Conservation (phyloP, 2,113 vertebrate species). For the Lepidothrix coronata region DNA sequence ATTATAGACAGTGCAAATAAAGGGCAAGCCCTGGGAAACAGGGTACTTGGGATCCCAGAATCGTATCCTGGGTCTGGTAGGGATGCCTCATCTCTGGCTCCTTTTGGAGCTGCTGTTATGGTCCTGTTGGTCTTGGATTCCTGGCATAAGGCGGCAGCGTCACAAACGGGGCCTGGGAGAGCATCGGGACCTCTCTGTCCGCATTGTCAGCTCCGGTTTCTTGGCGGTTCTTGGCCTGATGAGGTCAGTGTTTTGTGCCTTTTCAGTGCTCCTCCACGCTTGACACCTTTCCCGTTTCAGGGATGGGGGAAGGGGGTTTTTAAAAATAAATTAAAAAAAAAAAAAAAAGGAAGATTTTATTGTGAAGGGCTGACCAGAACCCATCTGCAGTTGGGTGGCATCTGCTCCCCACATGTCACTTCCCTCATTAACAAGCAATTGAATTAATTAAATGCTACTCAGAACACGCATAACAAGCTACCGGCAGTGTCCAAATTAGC, state of each 20-base stretch:
- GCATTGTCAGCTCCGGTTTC: slow-evolving; percentile 32
- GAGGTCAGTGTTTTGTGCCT: slow-evolving; percentile 77
- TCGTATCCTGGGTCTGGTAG: not conserved
- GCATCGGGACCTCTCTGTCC: not conserved
- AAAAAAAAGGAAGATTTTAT: slow-evolving; percentile 47
- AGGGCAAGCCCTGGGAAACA: slow-evolving; percentile 22
- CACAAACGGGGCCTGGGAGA: slow-evolving; percentile 49
- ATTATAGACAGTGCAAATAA: not conserved
- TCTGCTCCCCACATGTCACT: slow-evolving; percentile 90
- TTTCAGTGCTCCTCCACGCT: slow-evolving; percentile 65
- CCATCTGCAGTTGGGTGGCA: slow-evolving; percentile 86
- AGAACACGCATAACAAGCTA: slow-evolving; percentile 89
- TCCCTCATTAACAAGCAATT: slow-evolving; percentile 91
- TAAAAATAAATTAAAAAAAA: not conserved
- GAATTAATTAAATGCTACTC: slow-evolving; percentile 92
- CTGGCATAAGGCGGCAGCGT: slow-evolving; percentile 34
- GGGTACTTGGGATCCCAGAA: not conserved
- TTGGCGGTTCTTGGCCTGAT: slow-evolving; percentile 67
- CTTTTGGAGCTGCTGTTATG: slow-evolving; percentile 42
- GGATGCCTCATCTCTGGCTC: slow-evolving; percentile 9
- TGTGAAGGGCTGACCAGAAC: slow-evolving; percentile 78
- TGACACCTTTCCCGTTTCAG: slow-evolving; percentile 63
- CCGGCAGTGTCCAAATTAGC: slow-evolving; percentile 90
- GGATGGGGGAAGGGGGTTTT: not conserved
- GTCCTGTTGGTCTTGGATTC: slow-evolving; percentile 22